These are phyloP conservation scores for Limanda limanda DNA, from an alignment of 2,113 vertebrate genomes.

Conservation along the genomic window DNA sequence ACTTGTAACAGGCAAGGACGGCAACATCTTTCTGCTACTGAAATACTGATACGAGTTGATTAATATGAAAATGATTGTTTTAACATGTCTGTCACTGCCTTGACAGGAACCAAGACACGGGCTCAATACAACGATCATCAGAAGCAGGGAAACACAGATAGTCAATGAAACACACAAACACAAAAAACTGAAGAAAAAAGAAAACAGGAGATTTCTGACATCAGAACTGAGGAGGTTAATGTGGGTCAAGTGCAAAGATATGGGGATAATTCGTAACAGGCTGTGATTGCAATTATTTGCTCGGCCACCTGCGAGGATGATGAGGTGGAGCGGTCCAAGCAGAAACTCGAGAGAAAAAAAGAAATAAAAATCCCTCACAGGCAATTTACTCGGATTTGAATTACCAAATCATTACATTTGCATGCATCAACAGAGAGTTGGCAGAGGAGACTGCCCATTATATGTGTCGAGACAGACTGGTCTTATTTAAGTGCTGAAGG, in stretches of 20 bases:
- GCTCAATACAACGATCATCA: background rate
- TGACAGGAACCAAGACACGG: background rate
- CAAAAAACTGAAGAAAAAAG: background rate
- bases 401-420: conserved; percentile 52
- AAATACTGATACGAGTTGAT: background rate
- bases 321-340: conserved; percentile 33
- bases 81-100: no score
- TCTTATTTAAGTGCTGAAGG: conserved; percentile 49
- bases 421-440: conserved; percentile 69
- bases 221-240: conserved; percentile 10
- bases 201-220: conserved; percentile 15
- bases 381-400: conserved; percentile 48
- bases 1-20: background rate
- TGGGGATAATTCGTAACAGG: conserved; percentile 13
- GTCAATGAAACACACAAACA: conserved; percentile 9
- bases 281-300: conserved; percentile 28
- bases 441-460: conserved; percentile 36
- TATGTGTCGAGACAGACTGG: conserved; percentile 42
- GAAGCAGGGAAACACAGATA: conserved; percentile 3
- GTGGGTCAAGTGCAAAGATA: conserved; percentile 36
- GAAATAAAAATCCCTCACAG: conserved; percentile 47
- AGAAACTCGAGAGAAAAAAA: conserved; percentile 37
- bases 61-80: no score
- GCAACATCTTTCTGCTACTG: background rate
- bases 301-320: conserved; percentile 18